A percentile compares a stretch with the other conserved stretches of the same genome.
Evolutionary conservation across 2,888 invertebrate species (phyloP).

Genomic region (Dusona sp.): DNA sequence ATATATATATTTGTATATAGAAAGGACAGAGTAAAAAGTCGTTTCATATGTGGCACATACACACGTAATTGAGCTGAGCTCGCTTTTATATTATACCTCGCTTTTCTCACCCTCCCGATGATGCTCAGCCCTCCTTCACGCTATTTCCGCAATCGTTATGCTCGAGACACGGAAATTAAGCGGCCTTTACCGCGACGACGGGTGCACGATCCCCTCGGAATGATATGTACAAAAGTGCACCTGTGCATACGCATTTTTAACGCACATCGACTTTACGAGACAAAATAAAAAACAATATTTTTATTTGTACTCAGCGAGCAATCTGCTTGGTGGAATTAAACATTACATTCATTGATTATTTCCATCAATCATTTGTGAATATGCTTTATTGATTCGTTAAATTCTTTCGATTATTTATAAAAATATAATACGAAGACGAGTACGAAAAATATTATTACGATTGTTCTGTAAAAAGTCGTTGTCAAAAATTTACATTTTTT

Average conservation of each 20-base stretch:
- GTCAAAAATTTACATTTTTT: neutral
- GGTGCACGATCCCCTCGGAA: conserved; percentile 42
- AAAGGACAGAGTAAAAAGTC: conserved; percentile 37
- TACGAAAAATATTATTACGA: too few relatives aligned
- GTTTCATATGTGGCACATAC: conserved; percentile 13
- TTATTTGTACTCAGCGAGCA: neutral
- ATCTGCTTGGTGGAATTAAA: too few relatives aligned
- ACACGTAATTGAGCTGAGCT: conserved; percentile 1
- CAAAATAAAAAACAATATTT: neutral
- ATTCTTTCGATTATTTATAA: too few relatives aligned
- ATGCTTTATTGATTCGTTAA: too few relatives aligned
- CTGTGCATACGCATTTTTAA: conserved; percentile 46
- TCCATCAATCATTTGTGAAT: too few relatives aligned
- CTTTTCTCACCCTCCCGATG: conserved; percentile 8
- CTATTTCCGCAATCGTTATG: conserved; percentile 58
- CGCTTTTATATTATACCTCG: neutral
- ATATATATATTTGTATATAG: neutral
- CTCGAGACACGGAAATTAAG: conserved; percentile 48
- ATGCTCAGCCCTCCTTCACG: conserved; percentile 40
- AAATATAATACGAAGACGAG: too few relatives aligned
- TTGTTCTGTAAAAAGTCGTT: neutral
- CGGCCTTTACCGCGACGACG: conserved; percentile 45
- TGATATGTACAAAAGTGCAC: conserved; percentile 54
- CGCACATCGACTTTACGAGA: too few relatives aligned
- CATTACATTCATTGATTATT: too few relatives aligned